Percentiles rank a stretch among this genome's conserved stretches.
Evolutionary conservation across 1,140 invertebrate species (phyloP).

Genomic region (Microvelia longipes): DNA sequence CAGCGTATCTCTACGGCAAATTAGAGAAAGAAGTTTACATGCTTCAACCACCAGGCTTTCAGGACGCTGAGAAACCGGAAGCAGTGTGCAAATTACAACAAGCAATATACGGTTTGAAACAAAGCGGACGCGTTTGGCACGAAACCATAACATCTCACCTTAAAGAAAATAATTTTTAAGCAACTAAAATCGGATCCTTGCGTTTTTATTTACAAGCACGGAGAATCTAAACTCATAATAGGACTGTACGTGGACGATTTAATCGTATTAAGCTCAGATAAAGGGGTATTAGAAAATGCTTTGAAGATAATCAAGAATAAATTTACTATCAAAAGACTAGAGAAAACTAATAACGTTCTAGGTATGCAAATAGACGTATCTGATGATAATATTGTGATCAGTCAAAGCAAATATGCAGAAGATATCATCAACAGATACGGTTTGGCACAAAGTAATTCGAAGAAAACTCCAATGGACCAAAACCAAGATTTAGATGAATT

Average conservation of each 20-base stretch:
- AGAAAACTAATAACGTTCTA: not conserved
- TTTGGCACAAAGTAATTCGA: not conserved
- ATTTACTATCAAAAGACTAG: not conserved
- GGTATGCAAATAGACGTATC: not conserved
- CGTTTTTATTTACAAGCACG: not conserved
- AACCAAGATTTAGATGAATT: not conserved
- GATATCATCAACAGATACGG: not conserved
- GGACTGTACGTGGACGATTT: not conserved
- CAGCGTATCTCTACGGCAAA: constrained; percentile 31
- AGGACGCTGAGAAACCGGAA: not conserved
- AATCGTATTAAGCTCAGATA: not conserved
- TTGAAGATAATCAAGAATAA: not conserved
- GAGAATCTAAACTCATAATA: not conserved
- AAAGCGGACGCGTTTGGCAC: not conserved
- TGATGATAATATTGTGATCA: not conserved
- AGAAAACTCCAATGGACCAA: not conserved
- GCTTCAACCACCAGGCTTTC: not conserved
- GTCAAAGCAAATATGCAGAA: not conserved
- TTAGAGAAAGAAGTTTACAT: constrained; percentile 32
- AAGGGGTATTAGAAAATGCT: not conserved
- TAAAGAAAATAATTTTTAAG: not conserved
- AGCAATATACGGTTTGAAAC: not conserved
- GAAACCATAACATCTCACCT: not conserved
- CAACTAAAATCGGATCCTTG: not conserved
- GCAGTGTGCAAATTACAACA: not conserved